Conservation (phyloP, 2,797 vertebrate genomes). For the Parauchenoglanis punctatus region DNA sequence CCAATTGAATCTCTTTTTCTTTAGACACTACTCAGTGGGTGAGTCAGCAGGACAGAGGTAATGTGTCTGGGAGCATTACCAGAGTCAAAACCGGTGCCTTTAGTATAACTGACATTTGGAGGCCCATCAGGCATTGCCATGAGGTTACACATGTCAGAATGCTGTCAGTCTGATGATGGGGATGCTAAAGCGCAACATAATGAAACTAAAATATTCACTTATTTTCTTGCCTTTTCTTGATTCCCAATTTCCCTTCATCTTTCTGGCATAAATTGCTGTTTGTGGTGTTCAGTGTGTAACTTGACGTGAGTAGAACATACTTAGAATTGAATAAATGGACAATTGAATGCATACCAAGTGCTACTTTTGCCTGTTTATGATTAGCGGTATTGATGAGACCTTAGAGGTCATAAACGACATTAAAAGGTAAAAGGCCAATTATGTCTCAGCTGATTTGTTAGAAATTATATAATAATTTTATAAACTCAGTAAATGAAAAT, state of each 20-base stretch:
- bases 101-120: not conserved
- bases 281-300: not conserved
- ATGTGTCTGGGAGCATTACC: slow-evolving; percentile 16
- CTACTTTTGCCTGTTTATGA: not conserved
- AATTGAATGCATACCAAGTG: not conserved
- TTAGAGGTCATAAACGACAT: not conserved
- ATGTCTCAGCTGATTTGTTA: not conserved
- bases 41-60: slow-evolving; percentile 17
- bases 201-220: not conserved
- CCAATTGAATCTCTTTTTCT: not conserved
- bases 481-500: not conserved
- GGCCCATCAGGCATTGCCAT: not conserved
- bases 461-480: not conserved
- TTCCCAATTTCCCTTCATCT: not conserved
- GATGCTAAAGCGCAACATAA: not conserved
- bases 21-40: not conserved
- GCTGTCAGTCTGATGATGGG: not conserved
- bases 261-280: not conserved
- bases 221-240: slow-evolving; percentile 1
- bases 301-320: not conserved
- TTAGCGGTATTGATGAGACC: slow-evolving; percentile 73
- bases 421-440: not conserved
- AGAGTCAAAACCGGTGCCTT: slow-evolving; percentile 4
- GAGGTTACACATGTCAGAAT: not conserved
- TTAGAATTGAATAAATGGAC: not conserved